Percentiles rank a stretch among this genome's conserved stretches.
phyloP scores from a whole-genome alignment of 2,113 vertebrate genomes.

The Lucifuga dentata region DNA sequence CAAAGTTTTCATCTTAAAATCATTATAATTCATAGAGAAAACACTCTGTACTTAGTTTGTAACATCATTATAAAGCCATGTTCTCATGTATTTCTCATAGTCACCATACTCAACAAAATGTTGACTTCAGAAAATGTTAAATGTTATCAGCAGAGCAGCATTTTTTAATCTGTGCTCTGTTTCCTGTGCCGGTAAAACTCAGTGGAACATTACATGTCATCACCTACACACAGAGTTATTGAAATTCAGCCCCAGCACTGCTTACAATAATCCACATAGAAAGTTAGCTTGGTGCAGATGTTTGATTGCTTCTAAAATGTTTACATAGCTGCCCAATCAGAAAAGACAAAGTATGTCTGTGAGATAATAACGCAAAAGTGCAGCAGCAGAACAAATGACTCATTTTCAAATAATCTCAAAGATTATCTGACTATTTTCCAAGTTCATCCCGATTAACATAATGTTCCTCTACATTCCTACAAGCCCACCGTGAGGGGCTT shows the following conservation, averaged over 20 bases:
- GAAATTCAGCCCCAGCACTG: constrained; percentile 35
- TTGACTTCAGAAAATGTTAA: no score
- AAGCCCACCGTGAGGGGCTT: constrained; percentile 63
- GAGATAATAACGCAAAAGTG: not conserved
- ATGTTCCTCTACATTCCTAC: constrained; percentile 21
- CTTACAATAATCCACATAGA: constrained; percentile 15
- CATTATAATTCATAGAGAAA: no score
- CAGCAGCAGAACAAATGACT: constrained; percentile 73
- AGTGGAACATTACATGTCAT: constrained; percentile 50
- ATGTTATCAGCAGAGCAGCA: constrained; percentile 32
- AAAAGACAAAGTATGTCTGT: not conserved
- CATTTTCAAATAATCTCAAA: constrained; percentile 33
- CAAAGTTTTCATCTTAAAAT: no score
- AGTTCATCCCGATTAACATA: constrained; percentile 54
- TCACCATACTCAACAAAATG: not conserved
- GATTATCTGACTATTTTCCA: constrained; percentile 73
- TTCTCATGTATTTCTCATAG: constrained; percentile 1
- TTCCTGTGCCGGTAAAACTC: constrained; percentile 69
- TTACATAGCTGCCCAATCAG: not conserved
- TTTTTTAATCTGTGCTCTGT: constrained; percentile 15
- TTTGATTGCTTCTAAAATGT: not conserved
- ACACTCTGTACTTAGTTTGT: not conserved
- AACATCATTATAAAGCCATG: constrained; percentile 8
- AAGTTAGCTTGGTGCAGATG: not conserved
- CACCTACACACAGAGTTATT: constrained; percentile 47